phyloP scores from a whole-genome alignment of 1,140 invertebrate species.

The Littorina saxatilis region DNA sequence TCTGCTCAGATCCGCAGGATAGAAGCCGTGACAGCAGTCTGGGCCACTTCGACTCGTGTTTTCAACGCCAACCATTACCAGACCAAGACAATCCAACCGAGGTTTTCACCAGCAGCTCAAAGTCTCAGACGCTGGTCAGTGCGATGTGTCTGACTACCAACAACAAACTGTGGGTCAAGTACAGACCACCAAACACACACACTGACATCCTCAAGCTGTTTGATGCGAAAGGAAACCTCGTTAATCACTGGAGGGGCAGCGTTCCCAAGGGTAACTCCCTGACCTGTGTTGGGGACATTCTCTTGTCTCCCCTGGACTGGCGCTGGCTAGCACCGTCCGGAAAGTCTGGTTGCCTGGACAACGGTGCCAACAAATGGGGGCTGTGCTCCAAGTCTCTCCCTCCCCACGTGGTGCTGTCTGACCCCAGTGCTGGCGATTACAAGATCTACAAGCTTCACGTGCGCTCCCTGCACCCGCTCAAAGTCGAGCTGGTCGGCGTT shows the following conservation, averaged over 20 bases:
- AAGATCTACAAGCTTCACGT: neutral
- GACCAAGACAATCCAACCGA: too few relatives aligned
- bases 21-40: too few relatives aligned
- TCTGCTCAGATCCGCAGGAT: too few relatives aligned
- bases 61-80: too few relatives aligned
- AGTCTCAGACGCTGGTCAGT: too few relatives aligned
- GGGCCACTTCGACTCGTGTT: too few relatives aligned
- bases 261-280: neutral
- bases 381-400: conserved; percentile 12
- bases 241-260: neutral
- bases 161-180: neutral
- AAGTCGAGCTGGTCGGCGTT: neutral
- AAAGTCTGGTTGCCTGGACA: neutral
- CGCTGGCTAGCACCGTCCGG: neutral
- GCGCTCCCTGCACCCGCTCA: neutral
- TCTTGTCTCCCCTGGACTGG: conserved; percentile 2
- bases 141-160: neutral
- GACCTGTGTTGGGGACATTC: neutral
- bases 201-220: neutral
- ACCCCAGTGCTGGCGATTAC: neutral
- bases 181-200: neutral
- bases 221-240: neutral
- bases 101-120: too few relatives aligned
- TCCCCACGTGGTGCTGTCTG: neutral
- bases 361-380: neutral